These are phyloP conservation scores for Dascillus cervinus DNA, from an alignment of 2,888 invertebrate species.

Conservation along the genomic window DNA sequence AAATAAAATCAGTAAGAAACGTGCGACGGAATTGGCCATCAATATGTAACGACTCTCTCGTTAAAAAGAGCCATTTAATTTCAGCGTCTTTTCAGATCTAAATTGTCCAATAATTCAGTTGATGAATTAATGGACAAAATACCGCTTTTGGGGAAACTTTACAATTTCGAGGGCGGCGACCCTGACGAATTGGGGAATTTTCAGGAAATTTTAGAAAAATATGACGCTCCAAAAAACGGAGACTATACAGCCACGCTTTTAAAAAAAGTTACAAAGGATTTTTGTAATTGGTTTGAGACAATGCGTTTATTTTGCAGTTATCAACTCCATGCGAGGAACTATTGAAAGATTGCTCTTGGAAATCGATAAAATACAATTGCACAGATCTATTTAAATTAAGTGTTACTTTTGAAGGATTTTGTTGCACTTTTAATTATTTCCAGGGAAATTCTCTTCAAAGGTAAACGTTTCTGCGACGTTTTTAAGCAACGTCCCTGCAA, in stretches of 20 bases:
- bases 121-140: slow-evolving; percentile 1
- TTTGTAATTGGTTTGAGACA: too few relatives aligned
- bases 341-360: slow-evolving; percentile 5
- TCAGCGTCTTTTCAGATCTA: not conserved
- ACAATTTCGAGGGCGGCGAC: not conserved
- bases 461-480: too few relatives aligned
- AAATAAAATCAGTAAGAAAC: slow-evolving; percentile 10
- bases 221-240: not conserved
- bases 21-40: not conserved
- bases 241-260: not conserved
- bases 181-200: not conserved
- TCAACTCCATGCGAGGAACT: slow-evolving; percentile 9
- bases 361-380: slow-evolving; percentile 2
- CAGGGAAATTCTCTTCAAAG: slow-evolving; percentile 2
- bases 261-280: too few relatives aligned
- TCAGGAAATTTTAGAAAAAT: slow-evolving; percentile 4
- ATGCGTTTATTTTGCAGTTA: slow-evolving; percentile 4
- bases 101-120: not conserved
- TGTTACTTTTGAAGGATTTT: slow-evolving; percentile 9
- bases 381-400: slow-evolving; percentile 5
- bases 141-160: slow-evolving; percentile 1
- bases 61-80: not conserved
- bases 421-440: slow-evolving; percentile 10
- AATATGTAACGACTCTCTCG: slow-evolving; percentile 5
- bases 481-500: too few relatives aligned